phyloP scores from a whole-genome alignment of 2,888 invertebrate genomes.

The Bombyx huttoni region DNA sequence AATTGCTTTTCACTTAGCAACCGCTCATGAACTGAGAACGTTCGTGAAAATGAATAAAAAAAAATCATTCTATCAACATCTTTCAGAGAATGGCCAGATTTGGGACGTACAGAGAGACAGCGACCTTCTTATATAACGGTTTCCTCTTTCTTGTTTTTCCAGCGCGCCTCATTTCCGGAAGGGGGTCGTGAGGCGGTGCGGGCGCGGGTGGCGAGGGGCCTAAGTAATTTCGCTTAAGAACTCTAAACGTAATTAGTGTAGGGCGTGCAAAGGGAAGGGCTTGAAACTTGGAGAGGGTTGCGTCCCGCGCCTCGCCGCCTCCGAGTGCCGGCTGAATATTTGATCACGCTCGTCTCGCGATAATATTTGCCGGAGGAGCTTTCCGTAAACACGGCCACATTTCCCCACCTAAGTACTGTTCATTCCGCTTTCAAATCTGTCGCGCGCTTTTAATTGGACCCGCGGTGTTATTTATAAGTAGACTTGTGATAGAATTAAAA shows the following conservation, averaged over 20 bases:
- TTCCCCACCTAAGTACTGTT: constrained; percentile 58
- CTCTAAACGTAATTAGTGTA: constrained; percentile 80
- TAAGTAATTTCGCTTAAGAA: constrained; percentile 80
- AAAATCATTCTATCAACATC: constrained; percentile 72
- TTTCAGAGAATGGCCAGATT: constrained; percentile 70
- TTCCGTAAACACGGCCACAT: constrained; percentile 66
- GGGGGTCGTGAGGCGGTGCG: constrained; percentile 48
- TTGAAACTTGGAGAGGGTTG: constrained; percentile 76
- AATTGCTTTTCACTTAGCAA: constrained; percentile 74
- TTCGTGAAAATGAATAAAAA: constrained; percentile 67
- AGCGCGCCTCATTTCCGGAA: constrained; percentile 69
- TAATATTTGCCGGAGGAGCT: constrained; percentile 70
- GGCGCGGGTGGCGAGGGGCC: constrained; percentile 68
- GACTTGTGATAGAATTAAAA: constrained; percentile 68
- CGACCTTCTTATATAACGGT: constrained; percentile 62
- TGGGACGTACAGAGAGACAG: constrained; percentile 60
- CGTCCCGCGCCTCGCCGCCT: constrained; percentile 48
- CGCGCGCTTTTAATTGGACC: constrained; percentile 65
- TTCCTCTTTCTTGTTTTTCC: constrained; percentile 70
- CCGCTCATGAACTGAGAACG: constrained; percentile 67
- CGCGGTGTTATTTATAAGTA: constrained; percentile 58
- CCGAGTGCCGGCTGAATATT: constrained; percentile 66
- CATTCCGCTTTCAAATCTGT: constrained; percentile 60
- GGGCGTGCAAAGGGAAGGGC: constrained; percentile 75
- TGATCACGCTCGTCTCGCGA: constrained; percentile 69